phyloP scores from a whole-genome alignment of 1,140 invertebrate genomes.

The Heliconius hewitsoni region DNA sequence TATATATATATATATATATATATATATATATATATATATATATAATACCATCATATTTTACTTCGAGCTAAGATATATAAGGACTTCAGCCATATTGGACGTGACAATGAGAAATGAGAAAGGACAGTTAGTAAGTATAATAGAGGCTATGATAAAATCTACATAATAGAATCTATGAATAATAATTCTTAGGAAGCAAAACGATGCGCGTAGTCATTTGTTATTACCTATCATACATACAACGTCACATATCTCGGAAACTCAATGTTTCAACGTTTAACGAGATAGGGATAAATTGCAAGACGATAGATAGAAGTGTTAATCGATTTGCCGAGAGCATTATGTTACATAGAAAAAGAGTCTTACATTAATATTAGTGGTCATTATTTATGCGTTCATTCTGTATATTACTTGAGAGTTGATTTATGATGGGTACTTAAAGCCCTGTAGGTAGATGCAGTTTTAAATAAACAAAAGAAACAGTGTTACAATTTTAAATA shows the following conservation, averaged over 20 bases:
- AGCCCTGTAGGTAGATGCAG: background rate
- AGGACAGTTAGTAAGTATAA: background rate
- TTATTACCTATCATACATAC: constrained; percentile 29
- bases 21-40: too few species aligned
- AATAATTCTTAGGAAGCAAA: constrained; percentile 15
- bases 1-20: too few species aligned
- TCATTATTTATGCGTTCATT: constrained; percentile 25
- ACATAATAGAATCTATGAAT: background rate
- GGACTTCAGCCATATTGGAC: background rate
- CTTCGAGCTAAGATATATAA: background rate
- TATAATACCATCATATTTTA: background rate
- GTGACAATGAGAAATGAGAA: background rate
- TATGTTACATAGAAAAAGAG: constrained; percentile 25
- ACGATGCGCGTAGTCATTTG: constrained; percentile 17
- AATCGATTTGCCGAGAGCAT: constrained; percentile 32
- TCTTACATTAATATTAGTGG: constrained; percentile 25
- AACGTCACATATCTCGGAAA: constrained; percentile 9
- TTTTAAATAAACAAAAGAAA: background rate
- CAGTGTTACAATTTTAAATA: background rate
- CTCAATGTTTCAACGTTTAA: constrained; percentile 32
- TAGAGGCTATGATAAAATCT: background rate
- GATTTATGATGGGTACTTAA: constrained; percentile 15
- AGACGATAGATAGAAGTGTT: constrained; percentile 19
- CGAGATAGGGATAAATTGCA: constrained; percentile 34
- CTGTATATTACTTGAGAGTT: constrained; percentile 17